Conservation (phyloP, 2,113 vertebrate genomes). For the Murina feae region DNA sequence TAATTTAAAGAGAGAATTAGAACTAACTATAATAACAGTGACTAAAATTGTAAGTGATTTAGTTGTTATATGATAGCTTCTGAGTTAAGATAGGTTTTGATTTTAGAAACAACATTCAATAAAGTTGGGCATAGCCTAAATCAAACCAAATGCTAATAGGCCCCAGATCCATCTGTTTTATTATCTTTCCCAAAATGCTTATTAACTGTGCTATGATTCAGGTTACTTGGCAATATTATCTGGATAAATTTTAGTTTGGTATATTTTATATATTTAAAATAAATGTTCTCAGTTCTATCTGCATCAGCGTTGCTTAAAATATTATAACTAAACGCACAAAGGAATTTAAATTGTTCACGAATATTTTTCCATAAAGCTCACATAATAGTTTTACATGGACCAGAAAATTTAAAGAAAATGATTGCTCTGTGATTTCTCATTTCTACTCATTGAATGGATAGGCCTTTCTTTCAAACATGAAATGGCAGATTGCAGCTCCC, state of each 20-base stretch:
- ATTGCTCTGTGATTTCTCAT: slow-evolving; percentile 38
- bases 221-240: slow-evolving; percentile 82
- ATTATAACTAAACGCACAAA: slow-evolving; percentile 7
- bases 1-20: slow-evolving; percentile 40
- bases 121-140: slow-evolving; percentile 31
- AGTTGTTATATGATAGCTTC: background rate
- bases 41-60: background rate
- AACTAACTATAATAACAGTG: slow-evolving; percentile 18
- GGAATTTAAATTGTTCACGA: background rate
- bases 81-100: background rate
- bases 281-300: slow-evolving; percentile 74
- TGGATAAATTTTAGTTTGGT: slow-evolving; percentile 77
- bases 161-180: background rate
- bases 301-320: slow-evolving; percentile 58
- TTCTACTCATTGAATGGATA: slow-evolving; percentile 49
- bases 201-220: slow-evolving; percentile 77
- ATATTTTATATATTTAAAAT: slow-evolving; percentile 80
- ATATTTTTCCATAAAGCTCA: background rate
- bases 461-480: slow-evolving; percentile 48
- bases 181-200: slow-evolving; percentile 73
- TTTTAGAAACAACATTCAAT: slow-evolving; percentile 41
- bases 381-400: slow-evolving; percentile 59
- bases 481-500: slow-evolving; percentile 60
- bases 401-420: slow-evolving; percentile 31
- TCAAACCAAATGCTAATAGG: background rate